Evolutionary conservation across 53 echinoderm and acorn worm genomes (phyloP).

Genomic region (Luidia sarsii): DNA sequence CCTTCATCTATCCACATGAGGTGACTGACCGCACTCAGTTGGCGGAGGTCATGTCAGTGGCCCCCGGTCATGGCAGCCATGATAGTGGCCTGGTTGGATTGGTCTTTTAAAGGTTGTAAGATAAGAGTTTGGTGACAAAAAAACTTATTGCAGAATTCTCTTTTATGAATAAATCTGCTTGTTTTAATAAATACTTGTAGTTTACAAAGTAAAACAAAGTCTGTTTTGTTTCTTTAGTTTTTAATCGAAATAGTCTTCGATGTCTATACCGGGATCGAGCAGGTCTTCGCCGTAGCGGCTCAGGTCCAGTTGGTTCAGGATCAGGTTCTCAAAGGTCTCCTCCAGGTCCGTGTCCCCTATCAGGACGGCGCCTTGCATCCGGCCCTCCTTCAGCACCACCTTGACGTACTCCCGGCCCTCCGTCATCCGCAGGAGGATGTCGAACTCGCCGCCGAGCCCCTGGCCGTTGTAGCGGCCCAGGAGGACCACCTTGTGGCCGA

Average conservation of each 20-base stretch:
- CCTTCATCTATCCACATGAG: no score
- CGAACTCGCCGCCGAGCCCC: conserved; percentile 77
- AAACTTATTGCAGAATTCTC: no score
- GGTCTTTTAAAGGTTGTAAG: no score
- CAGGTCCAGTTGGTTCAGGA: conserved; percentile 85
- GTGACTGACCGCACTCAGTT: no score
- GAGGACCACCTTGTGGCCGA: conserved; percentile 94
- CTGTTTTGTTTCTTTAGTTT: no score
- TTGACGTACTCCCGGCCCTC: conserved; percentile 88
- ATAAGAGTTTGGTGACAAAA: no score
- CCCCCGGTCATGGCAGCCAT: no score
- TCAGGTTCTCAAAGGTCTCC: conserved; percentile 98
- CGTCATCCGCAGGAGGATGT: conserved; percentile 82
- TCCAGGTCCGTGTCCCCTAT: conserved; percentile 97
- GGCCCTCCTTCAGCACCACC: conserved; percentile 77
- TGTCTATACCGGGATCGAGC: conserved; percentile 91
- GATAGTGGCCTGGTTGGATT: no score
- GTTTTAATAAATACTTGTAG: no score
- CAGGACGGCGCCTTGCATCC: conserved; percentile 90
- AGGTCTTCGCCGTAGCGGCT: conserved; percentile 85
- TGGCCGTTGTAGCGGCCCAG: conserved; percentile 95
- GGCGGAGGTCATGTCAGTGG: no score
- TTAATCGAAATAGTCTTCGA: conserved; percentile 99
- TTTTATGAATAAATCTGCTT: no score
- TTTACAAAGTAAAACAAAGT: no score